Conservation (phyloP, 2,888 invertebrate genomes). For the Mechanitis messenoides region DNA sequence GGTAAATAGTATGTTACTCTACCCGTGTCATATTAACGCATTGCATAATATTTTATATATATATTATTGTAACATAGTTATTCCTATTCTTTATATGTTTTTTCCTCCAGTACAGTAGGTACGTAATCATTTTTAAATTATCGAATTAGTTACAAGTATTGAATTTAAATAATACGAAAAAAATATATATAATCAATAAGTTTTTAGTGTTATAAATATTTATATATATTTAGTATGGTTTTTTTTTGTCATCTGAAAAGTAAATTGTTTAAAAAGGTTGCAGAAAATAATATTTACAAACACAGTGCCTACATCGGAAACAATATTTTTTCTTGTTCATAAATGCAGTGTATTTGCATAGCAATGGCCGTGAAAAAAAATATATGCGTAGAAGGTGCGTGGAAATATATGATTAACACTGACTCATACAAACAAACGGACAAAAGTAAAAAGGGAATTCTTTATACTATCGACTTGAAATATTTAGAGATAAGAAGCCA, state of each 20-base stretch:
- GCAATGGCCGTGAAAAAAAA: conserved; percentile 31
- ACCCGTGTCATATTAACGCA: conserved; percentile 15
- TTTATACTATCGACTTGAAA: background rate
- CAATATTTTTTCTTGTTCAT: conserved; percentile 1
- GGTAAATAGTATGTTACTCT: conserved; percentile 1
- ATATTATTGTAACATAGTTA: too few relatives aligned
- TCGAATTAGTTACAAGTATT: too few relatives aligned
- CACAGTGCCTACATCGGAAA: conserved; percentile 7
- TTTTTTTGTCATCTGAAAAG: too few relatives aligned
- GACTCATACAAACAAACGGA: conserved; percentile 17
- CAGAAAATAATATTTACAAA: background rate
- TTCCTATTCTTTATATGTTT: too few relatives aligned
- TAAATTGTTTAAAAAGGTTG: background rate
- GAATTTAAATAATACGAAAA: too few relatives aligned
- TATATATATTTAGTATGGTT: too few relatives aligned
- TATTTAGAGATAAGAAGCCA: too few relatives aligned
- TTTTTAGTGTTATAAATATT: too few relatives aligned
- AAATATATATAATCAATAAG: too few relatives aligned
- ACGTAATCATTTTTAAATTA: too few relatives aligned
- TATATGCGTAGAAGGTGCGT: conserved; percentile 31
- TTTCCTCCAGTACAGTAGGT: too few relatives aligned
- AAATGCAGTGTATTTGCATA: conserved; percentile 3
- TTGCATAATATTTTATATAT: conserved; percentile 17
- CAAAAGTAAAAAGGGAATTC: conserved; percentile 20
- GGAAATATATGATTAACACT: conserved; percentile 13